Evolutionary conservation across 2,113 vertebrate species (phyloP), one percentile per base, ranked within the genome.

Genomic region (Channa maculata): DNA sequence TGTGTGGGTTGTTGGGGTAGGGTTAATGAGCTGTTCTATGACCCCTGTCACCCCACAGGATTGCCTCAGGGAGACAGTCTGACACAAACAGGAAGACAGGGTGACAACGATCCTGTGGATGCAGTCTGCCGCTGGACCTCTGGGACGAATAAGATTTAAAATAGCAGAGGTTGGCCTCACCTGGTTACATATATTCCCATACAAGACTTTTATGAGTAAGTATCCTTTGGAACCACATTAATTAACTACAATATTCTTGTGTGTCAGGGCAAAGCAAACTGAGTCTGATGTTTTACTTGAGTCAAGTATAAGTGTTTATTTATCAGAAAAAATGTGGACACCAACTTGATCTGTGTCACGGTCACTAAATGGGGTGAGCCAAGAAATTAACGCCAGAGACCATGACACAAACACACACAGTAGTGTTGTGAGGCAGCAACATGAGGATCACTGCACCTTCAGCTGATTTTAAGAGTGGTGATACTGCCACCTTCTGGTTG

Each of bases 1-100:
- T 86, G 88, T 86, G 82, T 79, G 88, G 88, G 86, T 88, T 86
- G 89, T 85, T 76, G 74, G 86, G 89, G 89, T 88, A 90, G 89
- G 90, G 91, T 93, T 93, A 93, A 93, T 92, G 89, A 93, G 93
- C 88, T 92, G 89, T 80, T 92, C 86, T 65, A 37, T 92, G 87
- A 91, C 90, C 92, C 77, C 82, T 85, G 84, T 91, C 84, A 92
- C 89, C 86, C 88, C 62, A n/a, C 67, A 84, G 85, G 87, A 86
- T 77, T 51, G 87, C 90, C 85, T 87, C 65, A 79, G 89, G 90
- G 88, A 88, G 86, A 74, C 82, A 59, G 73, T 48, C 69, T 6
- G 75, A 89, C 85, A 89, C 90, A 89, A 92, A 92, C 92, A 91
- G 88, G 86, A 89, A 91, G 91, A 89, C 79, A 79, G 77, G 79